These are phyloP conservation scores for Tipula unca DNA, from an alignment of 2,888 invertebrate species.

Conservation along the genomic window DNA sequence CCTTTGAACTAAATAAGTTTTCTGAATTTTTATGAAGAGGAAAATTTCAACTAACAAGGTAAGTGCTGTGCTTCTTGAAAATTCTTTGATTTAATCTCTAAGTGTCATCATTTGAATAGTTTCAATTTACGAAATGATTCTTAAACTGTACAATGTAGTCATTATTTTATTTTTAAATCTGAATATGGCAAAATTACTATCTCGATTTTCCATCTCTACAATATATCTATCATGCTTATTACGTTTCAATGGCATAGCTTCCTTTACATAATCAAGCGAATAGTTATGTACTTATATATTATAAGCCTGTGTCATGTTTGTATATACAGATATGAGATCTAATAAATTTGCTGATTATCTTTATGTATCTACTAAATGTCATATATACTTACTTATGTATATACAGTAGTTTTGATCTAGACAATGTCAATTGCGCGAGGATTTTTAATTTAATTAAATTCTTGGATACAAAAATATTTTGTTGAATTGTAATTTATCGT, in stretches of 20 bases:
- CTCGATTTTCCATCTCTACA: not conserved
- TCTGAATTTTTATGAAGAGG: not conserved
- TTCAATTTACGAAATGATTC: not conserved
- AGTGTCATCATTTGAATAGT: not conserved
- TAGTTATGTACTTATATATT: not conserved
- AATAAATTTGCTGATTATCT: not conserved
- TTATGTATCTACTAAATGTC: not conserved
- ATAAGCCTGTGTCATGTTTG: not conserved
- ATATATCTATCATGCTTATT: not conserved
- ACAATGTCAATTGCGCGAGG: not conserved
- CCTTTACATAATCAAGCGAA: not conserved
- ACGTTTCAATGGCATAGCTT: not conserved
- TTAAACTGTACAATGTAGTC: not conserved
- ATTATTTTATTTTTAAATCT: not conserved
- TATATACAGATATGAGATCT: not conserved
- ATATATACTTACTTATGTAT: too few species aligned
- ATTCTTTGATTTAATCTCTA: not conserved
- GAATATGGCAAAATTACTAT: not conserved
- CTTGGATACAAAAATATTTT: not conserved
- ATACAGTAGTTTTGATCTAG: not conserved
- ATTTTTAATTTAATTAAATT: constrained; percentile 4
- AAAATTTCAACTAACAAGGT: not conserved
- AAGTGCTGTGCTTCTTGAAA: not conserved
- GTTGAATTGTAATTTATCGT: not conserved
- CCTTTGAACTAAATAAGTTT: not conserved